phyloP scores from a whole-genome alignment of 1,140 invertebrate genomes.

The Lethrus apterus region DNA sequence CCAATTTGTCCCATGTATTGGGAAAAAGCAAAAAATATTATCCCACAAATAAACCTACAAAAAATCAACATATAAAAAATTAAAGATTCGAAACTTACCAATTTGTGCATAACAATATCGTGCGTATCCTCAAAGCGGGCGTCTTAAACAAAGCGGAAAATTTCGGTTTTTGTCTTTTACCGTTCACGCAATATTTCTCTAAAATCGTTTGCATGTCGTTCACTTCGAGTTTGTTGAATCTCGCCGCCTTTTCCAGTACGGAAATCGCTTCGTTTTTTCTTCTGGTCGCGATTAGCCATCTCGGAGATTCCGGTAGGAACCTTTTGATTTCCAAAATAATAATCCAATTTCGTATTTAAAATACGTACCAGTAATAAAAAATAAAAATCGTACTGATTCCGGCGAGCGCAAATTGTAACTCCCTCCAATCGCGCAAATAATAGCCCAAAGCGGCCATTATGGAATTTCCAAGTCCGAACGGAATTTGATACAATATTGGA shows the following conservation, averaged over 20 bases:
- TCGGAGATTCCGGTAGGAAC: slow-evolving; percentile 70
- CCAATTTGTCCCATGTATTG: slow-evolving; percentile 64
- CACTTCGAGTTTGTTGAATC: slow-evolving; percentile 30
- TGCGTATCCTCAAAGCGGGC: slow-evolving; percentile 60
- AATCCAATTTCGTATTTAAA: background rate
- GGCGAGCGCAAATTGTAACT: slow-evolving; percentile 65
- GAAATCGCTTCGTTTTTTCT: slow-evolving; percentile 56
- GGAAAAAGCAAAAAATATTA: slow-evolving; percentile 65
- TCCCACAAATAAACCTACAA: slow-evolving; percentile 46
- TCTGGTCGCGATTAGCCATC: slow-evolving; percentile 68
- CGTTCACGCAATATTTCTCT: slow-evolving; percentile 5
- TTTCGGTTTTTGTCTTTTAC: slow-evolving; percentile 42
- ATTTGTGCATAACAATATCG: slow-evolving; percentile 56
- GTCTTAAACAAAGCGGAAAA: slow-evolving; percentile 61
- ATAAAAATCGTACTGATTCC: slow-evolving; percentile 60
- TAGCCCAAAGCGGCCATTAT: slow-evolving; percentile 53
- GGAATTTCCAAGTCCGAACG: slow-evolving; percentile 60
- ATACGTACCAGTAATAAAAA: slow-evolving; percentile 56
- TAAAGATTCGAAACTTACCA: slow-evolving; percentile 49
- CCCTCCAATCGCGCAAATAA: slow-evolving; percentile 60
- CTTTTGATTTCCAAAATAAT: slow-evolving; percentile 33
- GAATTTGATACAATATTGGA: slow-evolving; percentile 63
- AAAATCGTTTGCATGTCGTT: slow-evolving; percentile 20
- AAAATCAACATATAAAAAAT: slow-evolving; percentile 11
- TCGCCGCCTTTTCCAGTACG: slow-evolving; percentile 60